Percentiles rank a stretch among this genome's conserved stretches.
Conservation (phyloP, 1,140 invertebrate species). For the Leptinotarsa texana region DNA sequence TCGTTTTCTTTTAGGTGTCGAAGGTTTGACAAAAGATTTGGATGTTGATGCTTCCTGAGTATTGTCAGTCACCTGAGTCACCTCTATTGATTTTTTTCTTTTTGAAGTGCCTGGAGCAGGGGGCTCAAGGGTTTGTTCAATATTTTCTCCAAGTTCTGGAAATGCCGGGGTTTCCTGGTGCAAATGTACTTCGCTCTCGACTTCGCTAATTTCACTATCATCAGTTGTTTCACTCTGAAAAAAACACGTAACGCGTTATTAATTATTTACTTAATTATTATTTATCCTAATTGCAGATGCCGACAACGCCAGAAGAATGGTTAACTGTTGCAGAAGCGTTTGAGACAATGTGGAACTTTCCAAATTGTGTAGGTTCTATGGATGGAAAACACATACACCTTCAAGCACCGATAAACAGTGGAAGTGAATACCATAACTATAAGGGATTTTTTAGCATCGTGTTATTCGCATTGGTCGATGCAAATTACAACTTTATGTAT, state of each 20-base stretch:
- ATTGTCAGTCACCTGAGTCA: too few species aligned
- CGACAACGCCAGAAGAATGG: conserved; percentile 17
- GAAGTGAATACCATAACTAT: conserved; percentile 32
- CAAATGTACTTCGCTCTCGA: neutral
- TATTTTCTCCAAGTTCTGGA: neutral
- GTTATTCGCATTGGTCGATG: conserved; percentile 33
- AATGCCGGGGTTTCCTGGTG: neutral
- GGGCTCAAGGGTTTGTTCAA: neutral
- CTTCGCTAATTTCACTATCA: neutral
- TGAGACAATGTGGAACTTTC: conserved; percentile 17
- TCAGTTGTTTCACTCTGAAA: neutral
- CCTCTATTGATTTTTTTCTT: too few species aligned
- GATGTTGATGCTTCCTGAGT: neutral
- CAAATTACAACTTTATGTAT: conserved; percentile 32
- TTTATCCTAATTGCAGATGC: conserved; percentile 13
- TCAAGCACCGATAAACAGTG: conserved; percentile 23
- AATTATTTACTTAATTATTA: neutral
- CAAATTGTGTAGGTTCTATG: conserved; percentile 23
- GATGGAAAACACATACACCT: conserved; percentile 28
- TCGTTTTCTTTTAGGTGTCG: neutral
- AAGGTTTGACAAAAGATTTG: neutral
- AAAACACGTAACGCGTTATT: neutral
- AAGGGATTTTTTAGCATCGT: conserved; percentile 29
- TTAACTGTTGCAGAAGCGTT: conserved; percentile 10
- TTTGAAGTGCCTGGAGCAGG: neutral